A percentile compares a stretch with the other conserved stretches of the same genome.
These are phyloP conservation scores for Enhydra lutris DNA, from an alignment of 2,113 vertebrate species.

Conservation along the genomic window DNA sequence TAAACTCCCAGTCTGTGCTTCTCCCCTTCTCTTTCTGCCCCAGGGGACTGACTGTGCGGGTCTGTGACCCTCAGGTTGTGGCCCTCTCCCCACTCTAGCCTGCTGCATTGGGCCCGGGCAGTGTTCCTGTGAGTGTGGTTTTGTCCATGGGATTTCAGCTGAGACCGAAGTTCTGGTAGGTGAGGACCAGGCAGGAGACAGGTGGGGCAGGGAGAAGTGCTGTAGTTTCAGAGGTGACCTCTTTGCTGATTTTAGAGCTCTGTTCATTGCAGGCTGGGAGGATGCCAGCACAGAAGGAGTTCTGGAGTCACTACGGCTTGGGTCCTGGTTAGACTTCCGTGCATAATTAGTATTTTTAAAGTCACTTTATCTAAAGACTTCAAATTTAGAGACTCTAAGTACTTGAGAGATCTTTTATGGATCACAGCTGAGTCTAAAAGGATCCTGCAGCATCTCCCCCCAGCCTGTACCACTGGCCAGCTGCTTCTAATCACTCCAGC, in stretches of 20 bases:
- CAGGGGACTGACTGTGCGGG: neutral
- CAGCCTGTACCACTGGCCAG: slow-evolving; percentile 30
- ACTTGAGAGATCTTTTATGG: slow-evolving; percentile 49
- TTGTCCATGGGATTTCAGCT: neutral
- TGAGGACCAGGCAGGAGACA: neutral
- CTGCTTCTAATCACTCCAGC: slow-evolving; percentile 54
- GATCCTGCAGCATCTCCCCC: slow-evolving; percentile 1
- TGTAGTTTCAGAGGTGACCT: slow-evolving; percentile 63
- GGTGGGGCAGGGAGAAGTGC: neutral
- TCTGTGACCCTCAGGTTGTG: neutral
- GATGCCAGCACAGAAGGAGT: slow-evolving; percentile 46
- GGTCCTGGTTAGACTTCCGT: slow-evolving; percentile 67
- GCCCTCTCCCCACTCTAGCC: neutral
- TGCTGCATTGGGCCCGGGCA: neutral
- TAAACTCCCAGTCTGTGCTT: neutral
- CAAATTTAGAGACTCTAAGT: slow-evolving; percentile 61
- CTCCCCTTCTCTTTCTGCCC: neutral
- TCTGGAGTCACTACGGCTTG: slow-evolving; percentile 48
- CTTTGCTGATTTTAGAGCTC: slow-evolving; percentile 34
- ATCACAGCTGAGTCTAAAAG: slow-evolving; percentile 62
- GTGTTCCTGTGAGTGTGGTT: neutral
- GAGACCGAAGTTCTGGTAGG: neutral
- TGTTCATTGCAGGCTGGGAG: slow-evolving; percentile 34
- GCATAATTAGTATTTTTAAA: slow-evolving; percentile 73
- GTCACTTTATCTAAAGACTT: slow-evolving; percentile 71